Evolutionary conservation across 2,113 vertebrate genomes (phyloP).

Genomic region (Orycteropus afer): DNA sequence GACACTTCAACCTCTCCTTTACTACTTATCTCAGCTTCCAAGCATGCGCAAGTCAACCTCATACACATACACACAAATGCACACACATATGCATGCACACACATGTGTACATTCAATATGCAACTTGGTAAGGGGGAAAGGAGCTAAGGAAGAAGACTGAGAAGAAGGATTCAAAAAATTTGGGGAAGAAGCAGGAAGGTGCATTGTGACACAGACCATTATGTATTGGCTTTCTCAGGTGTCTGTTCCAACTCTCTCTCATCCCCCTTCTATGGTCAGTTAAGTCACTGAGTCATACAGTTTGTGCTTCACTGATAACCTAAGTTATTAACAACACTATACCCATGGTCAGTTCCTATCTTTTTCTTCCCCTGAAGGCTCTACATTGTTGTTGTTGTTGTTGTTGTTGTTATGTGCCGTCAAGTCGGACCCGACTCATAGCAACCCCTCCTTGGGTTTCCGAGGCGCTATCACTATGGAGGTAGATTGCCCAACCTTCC

Average conservation of each 20-base stretch:
- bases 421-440: no score
- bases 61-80: fast-evolving
- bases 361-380: no score
- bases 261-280: not conserved
- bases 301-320: not conserved
- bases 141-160: not conserved
- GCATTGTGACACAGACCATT: not conserved
- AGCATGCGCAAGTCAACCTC: not conserved
- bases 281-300: not conserved
- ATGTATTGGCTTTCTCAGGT: no score
- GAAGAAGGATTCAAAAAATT: not conserved
- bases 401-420: no score
- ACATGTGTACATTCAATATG: not conserved
- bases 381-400: no score
- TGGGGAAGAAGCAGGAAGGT: not conserved
- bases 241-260: not conserved
- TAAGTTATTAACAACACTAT: fast-evolving
- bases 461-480: no score
- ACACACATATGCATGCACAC: fast-evolving
- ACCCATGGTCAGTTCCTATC: not conserved
- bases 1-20: not conserved
- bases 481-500: no score
- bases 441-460: no score
- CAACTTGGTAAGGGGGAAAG: not conserved
- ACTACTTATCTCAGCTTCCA: not conserved